Evolutionary conservation across 1,140 invertebrate genomes (phyloP).

Genomic region (Nixonia krombeini): DNA sequence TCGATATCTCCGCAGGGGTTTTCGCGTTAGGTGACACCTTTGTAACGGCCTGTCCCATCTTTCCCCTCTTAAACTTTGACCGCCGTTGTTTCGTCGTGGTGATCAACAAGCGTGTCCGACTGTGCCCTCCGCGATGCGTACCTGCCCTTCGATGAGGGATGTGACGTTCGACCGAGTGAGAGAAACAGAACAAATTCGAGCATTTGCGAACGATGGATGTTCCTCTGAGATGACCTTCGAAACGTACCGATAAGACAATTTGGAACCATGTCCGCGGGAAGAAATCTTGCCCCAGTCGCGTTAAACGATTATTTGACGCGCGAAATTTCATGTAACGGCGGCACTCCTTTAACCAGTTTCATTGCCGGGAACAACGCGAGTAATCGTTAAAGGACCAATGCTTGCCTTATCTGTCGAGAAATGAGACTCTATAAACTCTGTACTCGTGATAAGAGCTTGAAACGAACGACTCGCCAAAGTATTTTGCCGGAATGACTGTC

Average conservation of each 20-base stretch:
- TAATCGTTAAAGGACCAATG: conserved; percentile 44
- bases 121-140: neutral
- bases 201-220: no score
- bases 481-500: conserved; percentile 18
- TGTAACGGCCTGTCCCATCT: conserved; percentile 16
- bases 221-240: no score
- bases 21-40: conserved; percentile 24
- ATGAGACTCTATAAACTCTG: conserved; percentile 33
- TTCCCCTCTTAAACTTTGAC: conserved; percentile 21
- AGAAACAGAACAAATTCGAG: no score
- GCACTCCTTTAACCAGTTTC: conserved; percentile 30
- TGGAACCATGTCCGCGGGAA: no score
- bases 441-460: conserved; percentile 39
- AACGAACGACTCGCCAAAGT: conserved; percentile 18
- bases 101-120: conserved; percentile 18
- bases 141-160: no score
- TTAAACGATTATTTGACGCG: conserved; percentile 20
- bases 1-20: conserved; percentile 29
- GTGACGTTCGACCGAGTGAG: no score
- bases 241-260: no score
- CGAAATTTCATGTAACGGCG: conserved; percentile 34
- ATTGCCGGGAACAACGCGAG: conserved; percentile 28
- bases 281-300: no score
- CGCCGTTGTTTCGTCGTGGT: conserved; percentile 19
- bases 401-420: conserved; percentile 40